Base-by-base conservation (phyloP, 2,113 vertebrate genomes). In the Gorsachius goisagi region DNA sequence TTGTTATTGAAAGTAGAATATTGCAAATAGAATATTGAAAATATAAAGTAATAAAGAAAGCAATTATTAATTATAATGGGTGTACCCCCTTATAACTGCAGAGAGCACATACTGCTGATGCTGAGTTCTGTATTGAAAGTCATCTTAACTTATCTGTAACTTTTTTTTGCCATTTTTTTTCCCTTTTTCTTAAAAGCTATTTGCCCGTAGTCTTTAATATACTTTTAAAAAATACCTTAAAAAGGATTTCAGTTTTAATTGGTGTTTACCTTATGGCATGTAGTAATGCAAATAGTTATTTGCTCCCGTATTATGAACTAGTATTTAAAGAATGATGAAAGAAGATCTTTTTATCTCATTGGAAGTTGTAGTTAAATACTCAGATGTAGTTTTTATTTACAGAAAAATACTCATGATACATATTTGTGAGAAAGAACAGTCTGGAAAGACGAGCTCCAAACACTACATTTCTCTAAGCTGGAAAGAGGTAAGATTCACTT, bases 371-470 rank as follows among this genome's bases (percentile, higher is more conserved):
- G 10, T 72, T 76, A 72, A 86, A 69, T 88, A 92, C 33, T 81
- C 5, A 41, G 19, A 11, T 87, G 37, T 28, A 9, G 0, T 4
- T 88, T 97, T 90, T 73, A 63, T 93, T 97, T 93, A 55, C 83
- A 99, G 99, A 86, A 98, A 92, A 97, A 69, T 93, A 7, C 95
- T 99, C 5, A 21, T 98, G 41, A 94, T 99, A 62, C 98, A 98
- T 75, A 95, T 99, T 59, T 97, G 95, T 95, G 73, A 89, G 39
- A 96, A 97, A 67, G 87, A 97, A 64, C 64, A 78, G 49, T 33
- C 92, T 60, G 89, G 78, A 41, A 90, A 83, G n/a, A 84, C n/a
- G 35, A 89, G n/a, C n/a, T 95, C 95, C 50, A 98, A 97, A 88
- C 96, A 98, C 78, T 96, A 32, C n/a, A 80, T 99, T 86, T 97